These are phyloP conservation scores for Mustela nigripes DNA, from an alignment of 2,113 vertebrate genomes.

Conservation along the genomic window DNA sequence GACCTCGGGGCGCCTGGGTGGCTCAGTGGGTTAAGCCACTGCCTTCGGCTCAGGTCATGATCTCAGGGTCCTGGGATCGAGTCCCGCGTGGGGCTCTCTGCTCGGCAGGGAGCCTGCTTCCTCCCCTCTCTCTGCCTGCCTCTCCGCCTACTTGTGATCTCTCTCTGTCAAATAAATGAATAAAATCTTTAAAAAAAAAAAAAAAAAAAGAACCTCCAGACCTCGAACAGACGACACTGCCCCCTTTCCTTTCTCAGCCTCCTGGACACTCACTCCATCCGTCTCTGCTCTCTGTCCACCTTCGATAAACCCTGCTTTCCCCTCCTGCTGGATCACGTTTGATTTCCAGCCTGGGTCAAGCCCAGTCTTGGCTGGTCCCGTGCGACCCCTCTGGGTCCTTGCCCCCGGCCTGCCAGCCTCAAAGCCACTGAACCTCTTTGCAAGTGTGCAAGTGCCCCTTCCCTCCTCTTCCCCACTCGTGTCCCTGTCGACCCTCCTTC, in stretches of 20 bases:
- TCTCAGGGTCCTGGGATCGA: no score
- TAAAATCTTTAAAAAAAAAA: no score
- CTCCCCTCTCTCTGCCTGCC: no score
- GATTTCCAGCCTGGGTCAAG: background rate
- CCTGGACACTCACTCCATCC: background rate
- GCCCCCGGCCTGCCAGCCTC: background rate
- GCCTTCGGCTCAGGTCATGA: no score
- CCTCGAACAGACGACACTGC: background rate
- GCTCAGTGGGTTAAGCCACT: no score
- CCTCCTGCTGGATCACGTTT: background rate
- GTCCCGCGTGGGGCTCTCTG: no score
- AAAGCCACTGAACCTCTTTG: no score
- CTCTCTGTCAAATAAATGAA: no score
- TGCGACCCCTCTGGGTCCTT: background rate
- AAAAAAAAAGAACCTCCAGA: background rate
- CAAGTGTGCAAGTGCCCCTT: no score
- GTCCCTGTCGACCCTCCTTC: background rate
- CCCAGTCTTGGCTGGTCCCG: background rate
- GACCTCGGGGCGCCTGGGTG: no score
- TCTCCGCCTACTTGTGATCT: no score
- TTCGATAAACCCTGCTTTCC: background rate
- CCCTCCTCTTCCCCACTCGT: background rate
- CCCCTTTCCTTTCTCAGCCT: background rate
- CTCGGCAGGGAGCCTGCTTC: no score
- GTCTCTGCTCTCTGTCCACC: background rate